Conservation (phyloP, 2,113 vertebrate species). For the Tursiops truncatus region DNA sequence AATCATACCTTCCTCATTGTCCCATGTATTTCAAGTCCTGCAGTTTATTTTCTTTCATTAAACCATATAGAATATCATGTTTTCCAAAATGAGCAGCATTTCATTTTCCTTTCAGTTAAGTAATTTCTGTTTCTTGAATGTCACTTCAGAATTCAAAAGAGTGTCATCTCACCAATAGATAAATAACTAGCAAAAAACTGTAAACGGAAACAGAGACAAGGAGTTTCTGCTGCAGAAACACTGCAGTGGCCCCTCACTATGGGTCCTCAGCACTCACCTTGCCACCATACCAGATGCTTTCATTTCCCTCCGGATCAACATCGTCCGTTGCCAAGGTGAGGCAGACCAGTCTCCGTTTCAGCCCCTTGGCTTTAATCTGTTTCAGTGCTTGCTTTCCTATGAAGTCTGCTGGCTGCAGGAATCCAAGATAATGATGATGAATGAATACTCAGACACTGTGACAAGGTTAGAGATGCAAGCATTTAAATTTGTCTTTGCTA, state of each 20-base stretch:
- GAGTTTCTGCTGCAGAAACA: neutral
- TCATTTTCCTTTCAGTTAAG: conserved; percentile 24
- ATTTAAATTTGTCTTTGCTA: conserved; percentile 72
- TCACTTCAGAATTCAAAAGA: conserved; percentile 46
- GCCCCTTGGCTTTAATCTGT: conserved; percentile 92
- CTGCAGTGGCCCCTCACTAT: neutral
- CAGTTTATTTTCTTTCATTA: conserved; percentile 14
- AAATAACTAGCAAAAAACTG: neutral
- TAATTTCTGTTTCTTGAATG: conserved; percentile 1
- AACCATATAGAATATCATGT: neutral
- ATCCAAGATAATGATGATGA: conserved; percentile 75
- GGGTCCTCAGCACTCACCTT: conserved; percentile 84
- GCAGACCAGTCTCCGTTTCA: conserved; percentile 92
- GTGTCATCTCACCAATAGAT: neutral
- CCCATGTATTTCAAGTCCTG: neutral
- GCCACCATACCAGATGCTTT: conserved; percentile 93
- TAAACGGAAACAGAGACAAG: neutral
- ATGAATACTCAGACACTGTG: conserved; percentile 47
- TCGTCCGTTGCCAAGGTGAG: conserved; percentile 91
- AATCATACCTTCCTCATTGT: neutral
- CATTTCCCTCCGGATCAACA: conserved; percentile 97
- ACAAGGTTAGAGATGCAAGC: conserved; percentile 72
- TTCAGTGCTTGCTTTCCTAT: conserved; percentile 94
- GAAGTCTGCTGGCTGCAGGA: conserved; percentile 91
- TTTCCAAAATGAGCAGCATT: conserved; percentile 19